A percentile compares a stretch with the other conserved stretches of the same genome.
These are phyloP conservation scores for Olivierus martensii DNA, from an alignment of 1,140 invertebrate species.

Conservation along the genomic window DNA sequence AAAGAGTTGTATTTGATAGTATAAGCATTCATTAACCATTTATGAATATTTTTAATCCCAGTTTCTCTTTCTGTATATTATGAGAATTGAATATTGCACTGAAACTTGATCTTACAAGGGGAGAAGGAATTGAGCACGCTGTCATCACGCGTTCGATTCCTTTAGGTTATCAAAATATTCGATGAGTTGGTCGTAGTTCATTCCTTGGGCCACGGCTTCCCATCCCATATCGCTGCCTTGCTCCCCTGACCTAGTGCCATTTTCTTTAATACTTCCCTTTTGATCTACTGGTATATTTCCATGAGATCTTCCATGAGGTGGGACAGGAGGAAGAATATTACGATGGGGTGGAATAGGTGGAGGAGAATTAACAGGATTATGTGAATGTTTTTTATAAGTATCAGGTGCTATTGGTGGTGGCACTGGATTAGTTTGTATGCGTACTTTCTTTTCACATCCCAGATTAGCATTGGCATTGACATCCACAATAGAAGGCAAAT, in stretches of 20 bases:
- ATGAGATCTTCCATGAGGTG: slow-evolving; percentile 24
- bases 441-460: slow-evolving; percentile 7
- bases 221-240: slow-evolving; percentile 8
- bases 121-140: no score
- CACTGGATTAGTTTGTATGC: slow-evolving; percentile 19
- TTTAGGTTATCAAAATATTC: slow-evolving; percentile 95
- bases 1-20: no score
- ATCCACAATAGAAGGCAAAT: background rate
- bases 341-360: slow-evolving; percentile 74
- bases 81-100: no score
- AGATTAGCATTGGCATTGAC: slow-evolving; percentile 3
- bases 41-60: no score
- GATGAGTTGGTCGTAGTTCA: slow-evolving; percentile 95
- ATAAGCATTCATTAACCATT: no score
- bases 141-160: slow-evolving; percentile 47
- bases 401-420: slow-evolving; percentile 6
- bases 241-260: background rate
- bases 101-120: no score
- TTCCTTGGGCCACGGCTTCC: slow-evolving; percentile 37
- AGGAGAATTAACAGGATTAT: slow-evolving; percentile 47
- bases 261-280: slow-evolving; percentile 3
- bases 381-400: slow-evolving; percentile 1
- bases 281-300: slow-evolving; percentile 1
- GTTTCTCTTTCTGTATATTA: no score
- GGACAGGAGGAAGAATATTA: slow-evolving; percentile 37